Conservation (phyloP, 2,888 invertebrate genomes). For the Rambutsinella grinnellia region DNA sequence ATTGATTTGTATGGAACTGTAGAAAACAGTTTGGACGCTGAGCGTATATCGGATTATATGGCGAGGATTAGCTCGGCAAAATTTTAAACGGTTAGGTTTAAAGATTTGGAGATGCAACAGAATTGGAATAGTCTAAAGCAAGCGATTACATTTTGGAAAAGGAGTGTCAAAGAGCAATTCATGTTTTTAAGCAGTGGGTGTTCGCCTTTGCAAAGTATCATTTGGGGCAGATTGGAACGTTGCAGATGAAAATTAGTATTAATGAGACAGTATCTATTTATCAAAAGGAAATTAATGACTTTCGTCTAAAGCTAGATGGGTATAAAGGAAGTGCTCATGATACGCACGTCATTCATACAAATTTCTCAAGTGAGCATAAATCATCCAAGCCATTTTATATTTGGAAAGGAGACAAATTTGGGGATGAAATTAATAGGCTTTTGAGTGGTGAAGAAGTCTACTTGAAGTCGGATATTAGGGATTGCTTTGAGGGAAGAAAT, state of each 20-base stretch:
- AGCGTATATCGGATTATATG: neutral
- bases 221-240: neutral
- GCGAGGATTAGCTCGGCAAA: conserved; percentile 6
- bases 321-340: neutral
- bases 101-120: no score
- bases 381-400: conserved; percentile 35
- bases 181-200: conserved; percentile 34
- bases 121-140: no score
- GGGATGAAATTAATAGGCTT: conserved; percentile 10
- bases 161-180: conserved; percentile 9
- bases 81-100: neutral
- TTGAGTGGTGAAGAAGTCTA: conserved; percentile 4
- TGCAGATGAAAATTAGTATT: neutral
- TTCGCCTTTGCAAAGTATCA: conserved; percentile 32
- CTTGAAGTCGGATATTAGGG: conserved; percentile 6
- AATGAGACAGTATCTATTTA: neutral
- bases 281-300: neutral
- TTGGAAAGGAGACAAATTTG: conserved; percentile 21
- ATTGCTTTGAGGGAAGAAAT: neutral
- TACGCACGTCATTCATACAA: neutral
- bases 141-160: neutral
- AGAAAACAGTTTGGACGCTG: conserved; percentile 10
- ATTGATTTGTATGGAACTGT: conserved; percentile 11
- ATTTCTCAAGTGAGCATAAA: neutral
- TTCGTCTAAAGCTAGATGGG: neutral